Evolutionary conservation across 1,140 invertebrate genomes (phyloP).

Genomic region (Drosophila hydei): DNA sequence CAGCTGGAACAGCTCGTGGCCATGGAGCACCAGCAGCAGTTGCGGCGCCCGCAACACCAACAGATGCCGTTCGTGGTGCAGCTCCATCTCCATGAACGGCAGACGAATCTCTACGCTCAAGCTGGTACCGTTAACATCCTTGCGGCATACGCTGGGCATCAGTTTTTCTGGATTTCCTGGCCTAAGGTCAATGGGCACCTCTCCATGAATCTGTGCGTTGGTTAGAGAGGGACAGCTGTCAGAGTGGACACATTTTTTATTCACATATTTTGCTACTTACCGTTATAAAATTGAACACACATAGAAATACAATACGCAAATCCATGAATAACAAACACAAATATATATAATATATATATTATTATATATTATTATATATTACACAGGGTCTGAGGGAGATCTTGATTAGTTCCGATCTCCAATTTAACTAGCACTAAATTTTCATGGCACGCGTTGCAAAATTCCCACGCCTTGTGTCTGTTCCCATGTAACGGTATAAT

Average conservation of each 20-base stretch:
- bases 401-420: background rate
- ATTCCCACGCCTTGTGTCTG: background rate
- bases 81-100: slow-evolving; percentile 73
- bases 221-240: background rate
- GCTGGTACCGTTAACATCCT: slow-evolving; percentile 43
- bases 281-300: slow-evolving; percentile 12
- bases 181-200: background rate
- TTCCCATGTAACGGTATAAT: slow-evolving; percentile 10
- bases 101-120: slow-evolving; percentile 58
- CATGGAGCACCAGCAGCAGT: slow-evolving; percentile 64
- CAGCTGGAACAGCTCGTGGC: slow-evolving; percentile 62
- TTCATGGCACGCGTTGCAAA: background rate
- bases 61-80: slow-evolving; percentile 51
- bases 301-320: slow-evolving; percentile 19
- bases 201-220: background rate
- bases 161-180: slow-evolving; percentile 3
- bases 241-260: background rate
- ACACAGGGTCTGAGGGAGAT: background rate
- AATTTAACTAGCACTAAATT: background rate
- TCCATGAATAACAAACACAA: slow-evolving; percentile 23
- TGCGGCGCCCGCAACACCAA: slow-evolving; percentile 56
- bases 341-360: background rate
- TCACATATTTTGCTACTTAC: slow-evolving; percentile 6
- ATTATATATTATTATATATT: background rate
- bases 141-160: slow-evolving; percentile 53